Percentiles rank a stretch among this genome's conserved stretches.
These are phyloP conservation scores for Lemur catta DNA, from an alignment of 2,797 vertebrate species.

Conservation along the genomic window DNA sequence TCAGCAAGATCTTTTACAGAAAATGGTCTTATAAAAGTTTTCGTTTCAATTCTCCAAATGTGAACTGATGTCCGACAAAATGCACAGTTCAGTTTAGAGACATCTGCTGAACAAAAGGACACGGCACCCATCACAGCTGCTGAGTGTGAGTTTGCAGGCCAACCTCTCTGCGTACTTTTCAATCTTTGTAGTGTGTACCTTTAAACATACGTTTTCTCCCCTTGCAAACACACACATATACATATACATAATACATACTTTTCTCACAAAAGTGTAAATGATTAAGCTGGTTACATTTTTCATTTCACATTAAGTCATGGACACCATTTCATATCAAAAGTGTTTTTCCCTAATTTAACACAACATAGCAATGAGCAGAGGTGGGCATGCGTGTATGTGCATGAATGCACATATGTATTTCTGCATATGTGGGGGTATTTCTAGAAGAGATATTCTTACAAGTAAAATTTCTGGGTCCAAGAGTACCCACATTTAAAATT, in stretches of 20 bases:
- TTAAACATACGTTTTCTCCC: not conserved
- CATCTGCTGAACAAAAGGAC: not conserved
- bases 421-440: not conserved
- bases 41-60: not conserved
- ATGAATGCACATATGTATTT: not conserved
- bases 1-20: not conserved
- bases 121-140: rapidly evolving
- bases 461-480: not conserved
- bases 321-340: not conserved
- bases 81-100: not conserved
- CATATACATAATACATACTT: not conserved
- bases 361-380: not conserved
- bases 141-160: not conserved
- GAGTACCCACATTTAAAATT: not conserved
- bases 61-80: not conserved
- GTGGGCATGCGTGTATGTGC: not conserved
- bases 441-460: not conserved
- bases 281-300: not conserved
- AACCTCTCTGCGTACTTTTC: not conserved
- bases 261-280: not conserved
- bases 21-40: not conserved
- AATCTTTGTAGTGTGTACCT: not conserved
- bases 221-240: not conserved
- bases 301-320: not conserved
- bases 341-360: not conserved